Evolutionary conservation across 1,140 invertebrate genomes (phyloP), one percentile per base, ranked within the genome.

Genomic region (Augochlora pura): DNA sequence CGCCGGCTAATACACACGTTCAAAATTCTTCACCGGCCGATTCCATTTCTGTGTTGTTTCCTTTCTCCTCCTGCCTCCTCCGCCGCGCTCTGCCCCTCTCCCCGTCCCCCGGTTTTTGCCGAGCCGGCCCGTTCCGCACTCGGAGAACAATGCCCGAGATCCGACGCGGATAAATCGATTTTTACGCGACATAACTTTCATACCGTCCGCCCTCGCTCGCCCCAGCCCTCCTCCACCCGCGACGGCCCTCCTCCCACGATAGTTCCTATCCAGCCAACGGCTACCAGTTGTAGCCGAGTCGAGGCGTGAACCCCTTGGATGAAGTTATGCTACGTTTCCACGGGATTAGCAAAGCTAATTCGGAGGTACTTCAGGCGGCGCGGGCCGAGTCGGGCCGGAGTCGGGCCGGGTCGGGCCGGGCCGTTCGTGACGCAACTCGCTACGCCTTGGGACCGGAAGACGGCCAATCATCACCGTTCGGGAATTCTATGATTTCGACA

Each of bases 341-440:
- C 81, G 86, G 85, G 88, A 92, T 92, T 91, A 92, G 91, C 91
- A 92, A 91, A 90, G 91, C 90, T 92, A 92, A 92, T 92, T 91
- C 63, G 54, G 9, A 59, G 32, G 60, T 81, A 74, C 27, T 66
- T 76, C 49, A 25, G 49, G 52, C 39, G 46, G 16, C 57, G 12
- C 62, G 12, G 64, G 18, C 42, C 32, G 32, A 32, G 32, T 4
- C 32, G 32, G 32, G 32, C 32, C 32, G 32, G 32, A n/a, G 32
- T 4, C 32, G 32, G 32, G 32, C 32, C 32, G 32, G 4, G 32
- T 4, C 32, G 32, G 32, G 32, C 32, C 32, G 32, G 32, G 32
- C 32, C 4, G 4, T 32, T 32, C 32, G 32, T 32, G 32, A 32
- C 42, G 42, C 14, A 2, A 12, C 10, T 46, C 42, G 42, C 42